phyloP scores from a whole-genome alignment of 2,113 vertebrate genomes.

The Oophaga pumilio region DNA sequence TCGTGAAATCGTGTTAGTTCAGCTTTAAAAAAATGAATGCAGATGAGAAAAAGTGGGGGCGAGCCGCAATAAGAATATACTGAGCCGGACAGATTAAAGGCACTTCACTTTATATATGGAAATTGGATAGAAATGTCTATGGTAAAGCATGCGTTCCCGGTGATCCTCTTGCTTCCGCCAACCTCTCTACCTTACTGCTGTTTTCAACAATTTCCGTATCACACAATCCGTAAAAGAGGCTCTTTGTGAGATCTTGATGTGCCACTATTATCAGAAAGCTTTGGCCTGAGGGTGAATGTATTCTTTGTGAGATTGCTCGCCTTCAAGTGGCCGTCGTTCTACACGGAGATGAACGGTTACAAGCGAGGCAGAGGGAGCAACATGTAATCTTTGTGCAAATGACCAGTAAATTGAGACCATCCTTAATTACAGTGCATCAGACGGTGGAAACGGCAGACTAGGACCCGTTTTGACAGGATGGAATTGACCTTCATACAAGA shows the following conservation, averaged over 20 bases:
- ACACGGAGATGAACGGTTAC: conserved; percentile 39
- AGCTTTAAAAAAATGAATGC: conserved; percentile 18
- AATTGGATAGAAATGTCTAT: conserved; percentile 46
- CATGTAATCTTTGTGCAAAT: conserved; percentile 58
- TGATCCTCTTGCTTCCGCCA: conserved; percentile 32
- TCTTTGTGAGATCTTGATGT: conserved; percentile 48
- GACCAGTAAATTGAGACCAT: conserved; percentile 50
- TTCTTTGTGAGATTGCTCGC: conserved; percentile 53
- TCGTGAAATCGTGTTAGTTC: neutral
- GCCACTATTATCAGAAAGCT: conserved; percentile 53
- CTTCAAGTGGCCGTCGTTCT: conserved; percentile 50
- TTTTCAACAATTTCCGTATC: conserved; percentile 50
- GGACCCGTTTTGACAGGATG: conserved; percentile 29
- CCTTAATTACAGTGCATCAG: conserved; percentile 50
- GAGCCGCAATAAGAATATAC: neutral
- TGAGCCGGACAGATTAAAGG: conserved; percentile 35
- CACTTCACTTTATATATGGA: conserved; percentile 55
- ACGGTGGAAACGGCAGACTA: neutral
- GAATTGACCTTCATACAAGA: conserved; percentile 41
- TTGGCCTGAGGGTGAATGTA: conserved; percentile 50
- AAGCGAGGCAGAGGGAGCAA: conserved; percentile 34
- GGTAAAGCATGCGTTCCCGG: neutral
- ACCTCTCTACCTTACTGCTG: conserved; percentile 28
- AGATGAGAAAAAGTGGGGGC: conserved; percentile 12
- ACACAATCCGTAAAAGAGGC: conserved; percentile 40